Evolutionary conservation across 2,797 vertebrate species (phyloP), one percentile per base, ranked within the genome.

Genomic region (Phoebastria nigripes): DNA sequence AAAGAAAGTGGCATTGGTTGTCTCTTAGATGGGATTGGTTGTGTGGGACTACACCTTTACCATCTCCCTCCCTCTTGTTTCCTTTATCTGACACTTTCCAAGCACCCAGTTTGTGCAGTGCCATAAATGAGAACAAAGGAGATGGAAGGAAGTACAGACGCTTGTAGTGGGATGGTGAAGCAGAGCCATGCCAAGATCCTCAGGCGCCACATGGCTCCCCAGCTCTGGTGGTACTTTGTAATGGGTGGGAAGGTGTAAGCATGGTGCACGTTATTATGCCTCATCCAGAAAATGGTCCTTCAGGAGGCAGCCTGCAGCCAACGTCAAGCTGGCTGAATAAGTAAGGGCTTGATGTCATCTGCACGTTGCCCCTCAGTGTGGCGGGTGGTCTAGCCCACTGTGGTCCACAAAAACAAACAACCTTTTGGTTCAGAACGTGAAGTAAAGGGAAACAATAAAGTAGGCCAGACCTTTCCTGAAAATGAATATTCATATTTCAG

Each of bases 321-420:
- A 0, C 12, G 42, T 33, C 24, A 46, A 7, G 22, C 19, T 51
- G 73, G 3, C 8, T 59, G 33, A 39, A 35, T 52, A 70, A 76
- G 12, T 37, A 72, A 78, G 9, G 14, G 11, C 13, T 82, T 79
- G 8, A 5, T 37, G 31, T 21, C 14, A 54, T 6, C 46, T 73
- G 25, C 15, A 16, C 1, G 0, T n/a, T 92, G 55, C 6, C 5
- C 10, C 16, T 85, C 14, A 2, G 3, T 41, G 17, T n/a, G 65
- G 26, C 8, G 13, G 7, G 12, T 59, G 15, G 17, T 65, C 37
- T 86, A 26, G 49, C 67, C 6, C 21, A 39, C 26, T 14, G 26
- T 19, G 59, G 35, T 46, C 4, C 39, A 79, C 24, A 51, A 88
- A 91, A 76, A 33, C 9, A 18, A 6, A 3, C 1, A 20, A 20